A percentile compares a stretch with the other conserved stretches of the same genome.
These are phyloP conservation scores for Tetrapedia diversipes DNA, from an alignment of 2,888 invertebrate species.

Conservation along the genomic window DNA sequence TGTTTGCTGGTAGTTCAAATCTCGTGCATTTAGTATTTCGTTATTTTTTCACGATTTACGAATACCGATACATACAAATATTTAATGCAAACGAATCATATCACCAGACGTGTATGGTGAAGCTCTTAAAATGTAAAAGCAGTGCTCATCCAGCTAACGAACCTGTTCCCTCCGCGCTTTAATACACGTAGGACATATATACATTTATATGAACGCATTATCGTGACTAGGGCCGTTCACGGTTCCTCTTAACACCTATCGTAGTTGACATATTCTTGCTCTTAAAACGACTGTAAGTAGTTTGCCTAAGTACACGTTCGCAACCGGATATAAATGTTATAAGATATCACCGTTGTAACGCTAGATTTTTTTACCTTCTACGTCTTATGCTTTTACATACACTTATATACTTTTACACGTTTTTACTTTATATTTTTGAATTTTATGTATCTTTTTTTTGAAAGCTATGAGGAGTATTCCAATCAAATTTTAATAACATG, in stretches of 20 bases:
- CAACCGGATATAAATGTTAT: constrained; percentile 70
- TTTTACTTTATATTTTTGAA: background rate
- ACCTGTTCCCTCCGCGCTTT: constrained; percentile 50
- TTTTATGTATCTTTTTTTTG: too few species aligned
- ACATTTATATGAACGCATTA: constrained; percentile 71
- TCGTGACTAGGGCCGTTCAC: constrained; percentile 71
- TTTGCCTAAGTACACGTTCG: constrained; percentile 76
- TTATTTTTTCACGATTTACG: constrained; percentile 65
- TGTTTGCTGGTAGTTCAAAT: constrained; percentile 72
- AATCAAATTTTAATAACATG: too few species aligned
- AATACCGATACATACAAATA: constrained; percentile 47
- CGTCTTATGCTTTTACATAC: constrained; percentile 23
- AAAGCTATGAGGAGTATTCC: too few species aligned
- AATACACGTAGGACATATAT: constrained; percentile 52
- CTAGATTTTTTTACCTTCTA: constrained; percentile 23
- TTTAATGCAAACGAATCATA: constrained; percentile 70
- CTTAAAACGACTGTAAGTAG: constrained; percentile 76
- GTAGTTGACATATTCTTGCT: constrained; percentile 73
- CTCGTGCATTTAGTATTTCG: constrained; percentile 72
- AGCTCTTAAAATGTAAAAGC: constrained; percentile 59
- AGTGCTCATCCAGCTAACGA: constrained; percentile 41
- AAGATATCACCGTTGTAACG: constrained; percentile 69
- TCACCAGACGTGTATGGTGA: constrained; percentile 47
- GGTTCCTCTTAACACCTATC: constrained; percentile 73
- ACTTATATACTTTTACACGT: too few species aligned